Percentiles rank a stretch among this genome's conserved stretches.
Evolutionary conservation across 1,140 invertebrate species (phyloP).

Genomic region (Nymphalis io): DNA sequence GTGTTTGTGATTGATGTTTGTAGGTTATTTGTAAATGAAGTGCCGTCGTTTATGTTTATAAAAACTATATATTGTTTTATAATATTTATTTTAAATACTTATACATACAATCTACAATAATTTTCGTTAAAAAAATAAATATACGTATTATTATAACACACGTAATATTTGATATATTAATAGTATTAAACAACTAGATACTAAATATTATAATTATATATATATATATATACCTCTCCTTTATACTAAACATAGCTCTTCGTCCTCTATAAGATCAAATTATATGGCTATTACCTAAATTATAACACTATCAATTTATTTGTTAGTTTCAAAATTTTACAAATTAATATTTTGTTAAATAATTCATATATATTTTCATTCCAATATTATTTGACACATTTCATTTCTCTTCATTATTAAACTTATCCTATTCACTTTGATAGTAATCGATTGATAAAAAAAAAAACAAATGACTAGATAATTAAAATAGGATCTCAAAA

Average conservation of each 20-base stretch:
- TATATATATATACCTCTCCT: slow-evolving; percentile 18
- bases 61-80: slow-evolving; percentile 40
- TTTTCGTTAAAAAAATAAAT: slow-evolving; percentile 69
- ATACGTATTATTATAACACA: slow-evolving; percentile 44
- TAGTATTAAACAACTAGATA: slow-evolving; percentile 18
- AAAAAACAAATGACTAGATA: slow-evolving; percentile 7
- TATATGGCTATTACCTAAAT: slow-evolving; percentile 19
- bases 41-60: slow-evolving; percentile 24
- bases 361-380: slow-evolving; percentile 1
- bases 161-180: slow-evolving; percentile 34
- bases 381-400: background rate
- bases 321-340: slow-evolving; percentile 6
- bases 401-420: background rate
- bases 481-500: slow-evolving; percentile 4
- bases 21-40: slow-evolving; percentile 26
- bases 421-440: background rate
- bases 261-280: slow-evolving; percentile 4
- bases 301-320: background rate
- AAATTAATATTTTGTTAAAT: background rate
- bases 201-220: slow-evolving; percentile 18
- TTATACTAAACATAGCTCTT: slow-evolving; percentile 4
- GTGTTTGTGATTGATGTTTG: slow-evolving; percentile 24
- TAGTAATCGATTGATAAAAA: background rate
- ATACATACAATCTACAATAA: slow-evolving; percentile 55
- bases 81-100: slow-evolving; percentile 56